These are phyloP conservation scores for Drosophila dunni DNA, from an alignment of 1,140 invertebrate species.

Conservation along the genomic window DNA sequence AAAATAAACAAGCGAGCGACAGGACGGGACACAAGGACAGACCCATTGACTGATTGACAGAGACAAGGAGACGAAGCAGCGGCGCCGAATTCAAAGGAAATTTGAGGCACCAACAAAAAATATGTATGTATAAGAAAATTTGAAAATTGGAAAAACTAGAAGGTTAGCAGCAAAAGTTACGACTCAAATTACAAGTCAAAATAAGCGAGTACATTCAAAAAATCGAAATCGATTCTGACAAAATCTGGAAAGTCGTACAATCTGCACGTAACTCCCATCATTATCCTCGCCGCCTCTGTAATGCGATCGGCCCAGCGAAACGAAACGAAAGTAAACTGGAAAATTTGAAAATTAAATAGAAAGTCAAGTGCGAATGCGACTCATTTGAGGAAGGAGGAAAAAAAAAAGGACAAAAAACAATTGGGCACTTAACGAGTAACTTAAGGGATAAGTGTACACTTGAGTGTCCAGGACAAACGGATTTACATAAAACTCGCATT, in stretches of 20 bases:
- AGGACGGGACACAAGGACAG: not conserved
- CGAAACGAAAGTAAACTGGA: not conserved
- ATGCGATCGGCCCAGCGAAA: slow-evolving; percentile 25
- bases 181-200: slow-evolving; percentile 59
- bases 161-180: slow-evolving; percentile 51
- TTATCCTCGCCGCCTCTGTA: slow-evolving; percentile 63
- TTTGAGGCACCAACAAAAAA: slow-evolving; percentile 19
- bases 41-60: not conserved
- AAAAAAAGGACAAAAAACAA: no score
- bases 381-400: slow-evolving; percentile 7
- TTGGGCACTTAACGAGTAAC: slow-evolving; percentile 40
- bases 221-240: slow-evolving; percentile 50
- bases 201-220: not conserved
- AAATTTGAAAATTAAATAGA: slow-evolving; percentile 15
- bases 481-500: slow-evolving; percentile 75
- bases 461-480: slow-evolving; percentile 52
- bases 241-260: not conserved
- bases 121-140: no score
- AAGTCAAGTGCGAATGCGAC: slow-evolving; percentile 35
- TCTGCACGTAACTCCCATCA: slow-evolving; percentile 47
- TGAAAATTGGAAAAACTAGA: no score
- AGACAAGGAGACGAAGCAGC: slow-evolving; percentile 20
- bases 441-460: slow-evolving; percentile 58
- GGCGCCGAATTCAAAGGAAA: slow-evolving; percentile 60
- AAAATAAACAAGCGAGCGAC: slow-evolving; percentile 59